phyloP scores from a whole-genome alignment of 2,888 invertebrate genomes.

The Apeira syringaria region DNA sequence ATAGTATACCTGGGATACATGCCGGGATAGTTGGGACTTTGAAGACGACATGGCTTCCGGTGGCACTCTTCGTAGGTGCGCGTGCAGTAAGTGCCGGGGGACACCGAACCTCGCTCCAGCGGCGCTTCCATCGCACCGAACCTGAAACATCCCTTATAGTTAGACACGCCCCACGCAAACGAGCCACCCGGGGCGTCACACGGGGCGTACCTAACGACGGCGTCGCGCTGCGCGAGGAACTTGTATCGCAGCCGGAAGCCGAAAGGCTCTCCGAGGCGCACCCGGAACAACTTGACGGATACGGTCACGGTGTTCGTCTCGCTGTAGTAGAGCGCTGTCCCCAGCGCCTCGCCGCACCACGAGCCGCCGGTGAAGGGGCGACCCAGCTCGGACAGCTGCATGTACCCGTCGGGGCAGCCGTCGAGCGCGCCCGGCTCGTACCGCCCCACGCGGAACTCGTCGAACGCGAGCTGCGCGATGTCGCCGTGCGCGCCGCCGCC shows the following conservation, averaged over 20 bases:
- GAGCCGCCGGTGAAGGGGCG: constrained; percentile 95
- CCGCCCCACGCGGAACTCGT: constrained; percentile 93
- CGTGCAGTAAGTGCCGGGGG: constrained; percentile 93
- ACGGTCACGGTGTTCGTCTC: constrained; percentile 95
- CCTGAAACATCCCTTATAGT: constrained; percentile 49
- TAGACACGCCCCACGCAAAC: neutral
- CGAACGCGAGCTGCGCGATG: constrained; percentile 94
- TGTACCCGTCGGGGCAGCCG: constrained; percentile 94
- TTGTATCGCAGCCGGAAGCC: constrained; percentile 91
- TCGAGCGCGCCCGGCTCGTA: constrained; percentile 88
- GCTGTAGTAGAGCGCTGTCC: constrained; percentile 93
- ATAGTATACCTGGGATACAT: constrained; percentile 88
- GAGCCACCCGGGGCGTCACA: neutral
- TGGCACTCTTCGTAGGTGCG: constrained; percentile 94
- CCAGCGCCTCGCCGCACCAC: constrained; percentile 93
- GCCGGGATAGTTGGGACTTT: constrained; percentile 96
- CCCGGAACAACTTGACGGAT: constrained; percentile 90
- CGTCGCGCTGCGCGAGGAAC: constrained; percentile 91
- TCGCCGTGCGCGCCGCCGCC: constrained; percentile 95
- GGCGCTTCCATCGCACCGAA: constrained; percentile 90
- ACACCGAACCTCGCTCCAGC: constrained; percentile 92
- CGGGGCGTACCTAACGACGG: constrained; percentile 85
- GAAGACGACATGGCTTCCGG: constrained; percentile 92
- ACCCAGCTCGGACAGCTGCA: constrained; percentile 93
- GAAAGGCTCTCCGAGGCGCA: constrained; percentile 89